Conservation (phyloP, 1,140 invertebrate species). For the Papilio aristodemus region DNA sequence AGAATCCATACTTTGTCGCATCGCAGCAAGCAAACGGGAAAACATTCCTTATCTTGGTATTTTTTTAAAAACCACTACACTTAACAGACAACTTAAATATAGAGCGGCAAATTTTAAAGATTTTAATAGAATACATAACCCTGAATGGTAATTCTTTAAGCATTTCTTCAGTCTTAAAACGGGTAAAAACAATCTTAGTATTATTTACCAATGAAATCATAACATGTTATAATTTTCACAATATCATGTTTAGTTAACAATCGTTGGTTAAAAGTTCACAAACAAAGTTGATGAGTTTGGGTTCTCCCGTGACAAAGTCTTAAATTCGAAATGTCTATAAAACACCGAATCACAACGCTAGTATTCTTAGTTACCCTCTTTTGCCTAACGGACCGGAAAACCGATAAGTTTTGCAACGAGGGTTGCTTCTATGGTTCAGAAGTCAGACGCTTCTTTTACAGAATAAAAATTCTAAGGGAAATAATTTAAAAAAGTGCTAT, state of each 20-base stretch:
- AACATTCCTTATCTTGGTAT: slow-evolving; percentile 40
- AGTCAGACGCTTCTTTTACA: neutral
- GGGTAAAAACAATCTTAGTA: no score
- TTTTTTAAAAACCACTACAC: slow-evolving; percentile 18
- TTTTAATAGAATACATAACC: slow-evolving; percentile 1
- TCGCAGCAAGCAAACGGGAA: slow-evolving; percentile 41
- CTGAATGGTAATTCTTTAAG: neutral
- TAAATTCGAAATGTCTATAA: neutral
- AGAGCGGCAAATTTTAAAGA: slow-evolving; percentile 38
- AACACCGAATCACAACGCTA: slow-evolving; percentile 6
- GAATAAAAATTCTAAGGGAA: no score
- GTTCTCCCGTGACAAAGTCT: neutral
- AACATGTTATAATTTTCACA: no score
- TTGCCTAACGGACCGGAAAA: slow-evolving; percentile 22
- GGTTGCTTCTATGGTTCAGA: neutral
- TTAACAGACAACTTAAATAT: slow-evolving; percentile 31
- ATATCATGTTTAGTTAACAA: no score
- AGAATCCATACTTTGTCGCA: slow-evolving; percentile 38
- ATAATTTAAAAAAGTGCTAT: no score
- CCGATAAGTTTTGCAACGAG: slow-evolving; percentile 13
- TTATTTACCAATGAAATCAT: no score
- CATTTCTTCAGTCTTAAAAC: neutral
- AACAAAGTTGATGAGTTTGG: no score
- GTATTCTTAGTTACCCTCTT: slow-evolving; percentile 5
- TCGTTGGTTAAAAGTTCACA: no score